A percentile compares a stretch with the other conserved stretches of the same genome.
phyloP scores from a whole-genome alignment of 2,797 vertebrate genomes.

The Pangasius larnaudii region DNA sequence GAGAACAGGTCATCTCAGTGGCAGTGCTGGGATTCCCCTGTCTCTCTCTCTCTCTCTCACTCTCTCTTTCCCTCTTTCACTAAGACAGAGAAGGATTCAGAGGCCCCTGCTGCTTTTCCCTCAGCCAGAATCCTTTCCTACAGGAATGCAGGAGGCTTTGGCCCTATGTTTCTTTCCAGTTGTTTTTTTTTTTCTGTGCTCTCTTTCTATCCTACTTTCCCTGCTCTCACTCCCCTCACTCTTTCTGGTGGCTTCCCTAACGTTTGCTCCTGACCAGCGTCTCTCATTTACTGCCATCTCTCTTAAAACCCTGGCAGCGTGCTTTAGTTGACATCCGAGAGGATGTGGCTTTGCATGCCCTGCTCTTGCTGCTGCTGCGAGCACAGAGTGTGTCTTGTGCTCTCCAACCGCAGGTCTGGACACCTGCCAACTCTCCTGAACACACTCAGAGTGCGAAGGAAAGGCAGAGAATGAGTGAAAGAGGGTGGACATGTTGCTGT shows the following conservation, averaged over 20 bases:
- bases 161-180: conserved; percentile 47
- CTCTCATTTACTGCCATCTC: conserved; percentile 48
- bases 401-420: conserved; percentile 46
- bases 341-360: conserved; percentile 54
- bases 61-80: conserved; percentile 11
- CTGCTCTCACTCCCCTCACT: conserved; percentile 14
- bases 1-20: conserved; percentile 52
- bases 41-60: background rate
- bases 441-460: conserved; percentile 17
- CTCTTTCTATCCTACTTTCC: background rate
- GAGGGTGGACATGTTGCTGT: background rate
- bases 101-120: conserved; percentile 49
- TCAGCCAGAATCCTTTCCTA: conserved; percentile 38
- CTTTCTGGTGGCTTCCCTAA: conserved; percentile 51
- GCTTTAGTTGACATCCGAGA: conserved; percentile 56
- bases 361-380: conserved; percentile 30
- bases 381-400: conserved; percentile 50
- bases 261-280: conserved; percentile 38
- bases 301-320: conserved; percentile 44
- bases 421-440: conserved; percentile 36
- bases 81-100: conserved; percentile 54
- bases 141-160: conserved; percentile 48
- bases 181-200: conserved; percentile 39
- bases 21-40: conserved; percentile 52
- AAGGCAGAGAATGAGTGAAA: background rate